These are phyloP conservation scores for Cantharis lateralis DNA, from an alignment of 2,888 invertebrate genomes.

Conservation along the genomic window DNA sequence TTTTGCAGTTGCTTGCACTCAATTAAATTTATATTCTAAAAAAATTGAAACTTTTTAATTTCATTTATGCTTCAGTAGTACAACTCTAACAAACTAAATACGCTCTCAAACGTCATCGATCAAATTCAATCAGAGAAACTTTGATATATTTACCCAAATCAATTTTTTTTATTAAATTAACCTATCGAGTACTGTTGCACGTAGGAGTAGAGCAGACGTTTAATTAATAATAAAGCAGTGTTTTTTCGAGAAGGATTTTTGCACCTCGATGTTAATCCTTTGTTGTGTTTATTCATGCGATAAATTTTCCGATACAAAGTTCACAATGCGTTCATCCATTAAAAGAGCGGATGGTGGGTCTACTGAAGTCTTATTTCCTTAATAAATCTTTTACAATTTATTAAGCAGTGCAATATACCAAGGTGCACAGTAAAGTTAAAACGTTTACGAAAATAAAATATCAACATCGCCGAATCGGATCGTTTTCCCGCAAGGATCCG, in stretches of 20 bases:
- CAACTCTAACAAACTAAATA: not conserved
- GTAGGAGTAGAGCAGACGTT: not conserved
- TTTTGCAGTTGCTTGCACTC: not conserved
- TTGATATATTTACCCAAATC: not conserved
- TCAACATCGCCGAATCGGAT: not conserved
- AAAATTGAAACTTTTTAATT: not conserved
- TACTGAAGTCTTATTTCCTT: conserved; percentile 21
- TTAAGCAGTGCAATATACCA: conserved; percentile 4
- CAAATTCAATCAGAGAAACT: not conserved
- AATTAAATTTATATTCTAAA: not conserved
- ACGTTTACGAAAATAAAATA: not conserved
- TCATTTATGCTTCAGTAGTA: not conserved
- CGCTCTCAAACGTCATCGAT: not conserved
- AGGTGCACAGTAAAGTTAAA: not conserved
- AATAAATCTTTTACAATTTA: conserved; percentile 24
- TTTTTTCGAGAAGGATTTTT: conserved; percentile 7
- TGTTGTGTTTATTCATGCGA: conserved; percentile 15
- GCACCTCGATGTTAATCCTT: conserved; percentile 3
- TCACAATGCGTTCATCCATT: conserved; percentile 16
- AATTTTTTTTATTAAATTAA: not conserved
- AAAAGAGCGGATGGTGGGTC: conserved; percentile 13
- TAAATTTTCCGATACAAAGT: conserved; percentile 24
- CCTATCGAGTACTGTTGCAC: not conserved
- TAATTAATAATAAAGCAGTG: conserved; percentile 12
- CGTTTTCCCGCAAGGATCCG: not conserved